A percentile compares a stretch with the other conserved stretches of the same genome.
Evolutionary conservation across 2,888 invertebrate genomes (phyloP).

Genomic region (Xanthia togata): DNA sequence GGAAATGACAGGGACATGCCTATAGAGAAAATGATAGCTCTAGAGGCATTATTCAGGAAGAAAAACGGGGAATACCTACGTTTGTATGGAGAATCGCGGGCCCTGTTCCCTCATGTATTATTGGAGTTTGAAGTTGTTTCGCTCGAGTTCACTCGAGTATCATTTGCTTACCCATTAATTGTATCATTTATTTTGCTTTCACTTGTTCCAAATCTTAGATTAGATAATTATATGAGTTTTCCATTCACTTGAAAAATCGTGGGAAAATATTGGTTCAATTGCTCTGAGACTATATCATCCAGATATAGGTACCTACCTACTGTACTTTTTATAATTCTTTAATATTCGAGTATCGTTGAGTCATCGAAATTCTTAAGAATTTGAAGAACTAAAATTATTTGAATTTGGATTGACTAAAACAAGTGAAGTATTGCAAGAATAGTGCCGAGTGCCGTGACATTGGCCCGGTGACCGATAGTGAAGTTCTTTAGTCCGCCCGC

Average conservation of each 20-base stretch:
- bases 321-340: neutral
- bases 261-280: constrained; percentile 5
- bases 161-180: constrained; percentile 45
- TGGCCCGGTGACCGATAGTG: constrained; percentile 83
- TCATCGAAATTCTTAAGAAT: neutral
- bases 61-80: too few species aligned
- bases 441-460: constrained; percentile 73
- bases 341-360: neutral
- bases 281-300: neutral
- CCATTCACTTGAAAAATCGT: constrained; percentile 17
- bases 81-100: too few species aligned
- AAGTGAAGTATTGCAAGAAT: constrained; percentile 40
- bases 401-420: constrained; percentile 4
- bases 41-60: too few species aligned
- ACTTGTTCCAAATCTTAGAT: constrained; percentile 5
- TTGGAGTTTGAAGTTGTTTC: constrained; percentile 13
- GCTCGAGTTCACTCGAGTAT: constrained; percentile 24
- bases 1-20: too few species aligned
- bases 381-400: neutral
- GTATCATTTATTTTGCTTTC: constrained; percentile 58
- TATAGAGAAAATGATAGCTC: too few species aligned
- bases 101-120: too few species aligned
- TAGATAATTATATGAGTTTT: constrained; percentile 5
- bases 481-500: constrained; percentile 65
- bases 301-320: neutral